Base-by-base conservation (phyloP, 1,140 invertebrate species). In the Drosophila sucinea region DNA sequence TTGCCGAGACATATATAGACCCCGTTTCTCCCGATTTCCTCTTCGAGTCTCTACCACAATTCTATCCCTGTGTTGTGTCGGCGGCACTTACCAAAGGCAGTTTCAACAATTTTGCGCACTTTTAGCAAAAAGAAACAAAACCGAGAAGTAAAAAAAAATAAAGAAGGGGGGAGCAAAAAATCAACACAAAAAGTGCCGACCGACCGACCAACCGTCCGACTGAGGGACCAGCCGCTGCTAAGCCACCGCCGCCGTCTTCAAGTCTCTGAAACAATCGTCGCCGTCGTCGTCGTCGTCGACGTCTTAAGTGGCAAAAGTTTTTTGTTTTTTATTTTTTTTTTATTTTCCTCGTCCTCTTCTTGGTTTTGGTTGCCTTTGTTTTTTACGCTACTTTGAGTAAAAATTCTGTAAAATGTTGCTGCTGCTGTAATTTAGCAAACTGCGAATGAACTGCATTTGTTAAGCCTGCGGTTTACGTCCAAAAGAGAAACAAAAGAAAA, bases 21-120 rank as follows among this genome's bases (percentile, higher is more conserved):
- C 44, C 17, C 44, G n/a, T 47, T 23, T 23, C 44, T 47, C 40
- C n/a, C 40, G 2, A n/a, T 17, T n/a, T 3, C 40, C 40, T 4
- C 3, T 41, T n/a, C 11, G 4, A 4, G 25, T 51, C 7, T 25
- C 44, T 51, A 51, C 23, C 44, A 10, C 10, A 8, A 38, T 38
- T 35, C 56, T 35, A 38, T 38, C 63, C 61, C 7, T 38, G 40
- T 60, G 62, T 10, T 40, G 56, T 71, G 83, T 70, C 72, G 69
- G 78, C 72, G 69, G 78, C 70, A 75, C 74, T 77, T 61, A 74
- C 56, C 75, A 84, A 84, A 84, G 72, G 79, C 79, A 66, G 74
- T 78, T 51, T 69, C 75, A 83, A 60, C 79, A 83, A 83, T 86
- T 86, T 81, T 79, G 83, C 77, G 81, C 73, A 83, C 80, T 79